phyloP scores from a whole-genome alignment of 2,113 vertebrate species.

The Cryptotis parvus region DNA sequence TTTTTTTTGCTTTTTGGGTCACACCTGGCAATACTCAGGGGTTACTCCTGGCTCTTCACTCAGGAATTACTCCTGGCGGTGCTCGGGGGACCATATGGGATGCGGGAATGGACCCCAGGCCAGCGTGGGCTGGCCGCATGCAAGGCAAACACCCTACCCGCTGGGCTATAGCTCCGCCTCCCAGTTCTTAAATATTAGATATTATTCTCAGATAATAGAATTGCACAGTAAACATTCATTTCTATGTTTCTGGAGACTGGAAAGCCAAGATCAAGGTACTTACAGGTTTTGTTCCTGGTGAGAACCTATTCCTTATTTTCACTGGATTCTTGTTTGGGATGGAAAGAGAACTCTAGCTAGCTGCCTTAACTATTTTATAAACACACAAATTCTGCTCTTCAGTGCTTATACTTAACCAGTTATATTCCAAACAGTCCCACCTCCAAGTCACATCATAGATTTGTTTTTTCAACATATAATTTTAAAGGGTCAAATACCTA shows the following conservation, averaged over 20 bases:
- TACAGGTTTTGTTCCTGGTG: neutral
- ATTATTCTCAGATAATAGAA: too few relatives aligned
- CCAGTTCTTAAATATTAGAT: too few relatives aligned
- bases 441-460: neutral
- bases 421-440: neutral
- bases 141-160: too few relatives aligned
- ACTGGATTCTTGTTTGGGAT: neutral
- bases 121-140: too few relatives aligned
- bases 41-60: too few relatives aligned
- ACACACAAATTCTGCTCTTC: neutral
- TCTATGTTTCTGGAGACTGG: neutral
- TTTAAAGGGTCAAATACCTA: neutral
- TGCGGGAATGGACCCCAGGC: too few relatives aligned
- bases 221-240: neutral
- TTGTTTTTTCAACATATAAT: neutral
- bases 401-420: neutral
- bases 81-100: too few relatives aligned
- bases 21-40: too few relatives aligned
- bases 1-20: too few relatives aligned
- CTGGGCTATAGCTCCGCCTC: too few relatives aligned
- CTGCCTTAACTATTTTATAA: neutral
- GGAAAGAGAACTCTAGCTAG: neutral
- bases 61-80: too few relatives aligned
- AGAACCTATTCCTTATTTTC: neutral
- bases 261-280: neutral